Conservation (phyloP, 2,113 vertebrate genomes). For the Geococcyx californianus region DNA sequence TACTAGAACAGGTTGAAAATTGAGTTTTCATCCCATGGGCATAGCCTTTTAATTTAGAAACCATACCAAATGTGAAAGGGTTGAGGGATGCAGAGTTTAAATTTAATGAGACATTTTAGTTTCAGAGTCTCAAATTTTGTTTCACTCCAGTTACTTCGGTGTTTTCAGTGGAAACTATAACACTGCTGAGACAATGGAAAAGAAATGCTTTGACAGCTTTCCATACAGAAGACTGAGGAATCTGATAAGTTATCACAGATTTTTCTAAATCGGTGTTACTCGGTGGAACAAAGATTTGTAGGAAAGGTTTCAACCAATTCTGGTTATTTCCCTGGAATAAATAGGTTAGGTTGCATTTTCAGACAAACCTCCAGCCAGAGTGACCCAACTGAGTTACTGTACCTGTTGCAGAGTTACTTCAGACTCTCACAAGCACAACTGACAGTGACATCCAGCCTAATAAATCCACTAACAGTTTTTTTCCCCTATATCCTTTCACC, state of each 20-base stretch:
- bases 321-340: background rate
- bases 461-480: background rate
- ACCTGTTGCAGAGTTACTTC: background rate
- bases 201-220: background rate
- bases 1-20: background rate
- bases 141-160: background rate
- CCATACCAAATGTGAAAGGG: background rate
- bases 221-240: background rate
- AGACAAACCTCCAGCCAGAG: background rate
- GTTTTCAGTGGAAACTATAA: background rate
- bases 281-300: background rate
- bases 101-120: slow-evolving; percentile 16
- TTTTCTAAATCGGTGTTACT: background rate
- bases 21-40: background rate
- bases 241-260: background rate
- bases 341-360: background rate
- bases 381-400: background rate
- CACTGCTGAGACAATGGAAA: background rate
- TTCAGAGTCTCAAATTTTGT: background rate
- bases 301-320: background rate
- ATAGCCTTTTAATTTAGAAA: slow-evolving; percentile 8
- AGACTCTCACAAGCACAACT: background rate
- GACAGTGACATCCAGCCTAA: background rate
- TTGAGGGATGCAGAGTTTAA: background rate
- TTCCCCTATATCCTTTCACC: background rate